Percentiles rank a stretch among this genome's conserved stretches.
Conservation (phyloP, 2,797 vertebrate species). For the Pangasius mekongensis region DNA sequence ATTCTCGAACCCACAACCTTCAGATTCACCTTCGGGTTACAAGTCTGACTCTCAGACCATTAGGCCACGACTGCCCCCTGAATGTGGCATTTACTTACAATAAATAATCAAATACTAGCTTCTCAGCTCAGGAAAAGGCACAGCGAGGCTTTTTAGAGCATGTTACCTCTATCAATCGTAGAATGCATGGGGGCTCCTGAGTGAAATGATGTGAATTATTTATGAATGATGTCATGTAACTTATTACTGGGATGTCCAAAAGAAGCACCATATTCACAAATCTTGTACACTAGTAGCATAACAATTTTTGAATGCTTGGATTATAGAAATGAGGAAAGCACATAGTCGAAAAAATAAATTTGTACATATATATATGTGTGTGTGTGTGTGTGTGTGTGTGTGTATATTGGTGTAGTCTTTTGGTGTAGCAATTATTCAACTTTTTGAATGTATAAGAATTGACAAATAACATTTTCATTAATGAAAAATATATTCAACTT, state of each 20-base stretch:
- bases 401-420: no score
- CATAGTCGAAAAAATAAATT: not conserved
- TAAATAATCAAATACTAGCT: not conserved
- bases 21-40: no score
- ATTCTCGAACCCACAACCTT: no score
- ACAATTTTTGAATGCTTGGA: not conserved
- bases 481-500: no score
- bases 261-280: not conserved
- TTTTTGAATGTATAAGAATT: not conserved
- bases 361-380: no score
- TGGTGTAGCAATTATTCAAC: not conserved
- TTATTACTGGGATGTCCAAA: not conserved
- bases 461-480: no score
- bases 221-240: not conserved
- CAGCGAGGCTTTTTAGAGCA: no score
- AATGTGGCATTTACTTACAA: not conserved
- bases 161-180: not conserved
- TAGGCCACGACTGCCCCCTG: no score
- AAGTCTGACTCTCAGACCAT: no score
- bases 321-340: not conserved
- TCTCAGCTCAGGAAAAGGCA: not conserved
- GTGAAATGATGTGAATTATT: no score
- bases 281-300: not conserved
- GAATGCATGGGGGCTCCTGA: not conserved
- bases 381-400: rapidly evolving